Evolutionary conservation across 2,888 invertebrate species (phyloP).

Genomic region (Lamellibrachia satsuma): DNA sequence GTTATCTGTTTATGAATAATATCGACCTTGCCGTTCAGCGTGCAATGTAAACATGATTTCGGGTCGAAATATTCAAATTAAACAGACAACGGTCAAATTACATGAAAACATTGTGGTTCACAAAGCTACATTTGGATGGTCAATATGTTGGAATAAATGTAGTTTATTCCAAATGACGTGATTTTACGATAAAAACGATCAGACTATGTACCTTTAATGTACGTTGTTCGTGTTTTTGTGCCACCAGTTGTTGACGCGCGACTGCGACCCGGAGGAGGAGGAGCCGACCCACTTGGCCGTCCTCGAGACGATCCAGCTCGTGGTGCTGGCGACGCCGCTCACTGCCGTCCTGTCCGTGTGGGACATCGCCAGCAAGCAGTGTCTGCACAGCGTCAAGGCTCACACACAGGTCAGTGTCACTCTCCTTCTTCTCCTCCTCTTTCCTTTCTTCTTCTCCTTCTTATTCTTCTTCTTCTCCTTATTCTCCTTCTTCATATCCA

Average conservation of each 20-base stretch:
- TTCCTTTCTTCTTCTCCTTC: not conserved
- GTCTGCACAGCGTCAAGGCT: conserved; percentile 26
- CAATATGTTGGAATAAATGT: no score
- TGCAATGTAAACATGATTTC: no score
- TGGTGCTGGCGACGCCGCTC: conserved; percentile 28
- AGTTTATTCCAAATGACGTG: no score
- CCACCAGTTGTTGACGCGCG: not conserved
- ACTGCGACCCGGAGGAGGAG: not conserved
- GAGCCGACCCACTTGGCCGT: conserved; percentile 31
- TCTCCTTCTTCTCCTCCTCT: not conserved
- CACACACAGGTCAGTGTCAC: conserved; percentile 23
- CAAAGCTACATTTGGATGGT: no score
- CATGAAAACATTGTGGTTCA: no score
- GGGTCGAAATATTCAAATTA: no score
- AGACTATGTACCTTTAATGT: no score
- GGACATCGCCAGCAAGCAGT: conserved; percentile 32
- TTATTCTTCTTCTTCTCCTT: conserved; percentile 17
- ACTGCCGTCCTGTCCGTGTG: conserved; percentile 30
- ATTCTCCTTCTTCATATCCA: not conserved
- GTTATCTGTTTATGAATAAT: no score
- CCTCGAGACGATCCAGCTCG: conserved; percentile 28
- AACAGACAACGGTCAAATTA: no score
- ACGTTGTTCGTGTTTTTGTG: not conserved
- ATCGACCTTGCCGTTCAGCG: no score
- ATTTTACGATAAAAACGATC: no score